Conservation (phyloP, 2,113 vertebrate genomes). For the Chaetorhynchus papuensis region DNA sequence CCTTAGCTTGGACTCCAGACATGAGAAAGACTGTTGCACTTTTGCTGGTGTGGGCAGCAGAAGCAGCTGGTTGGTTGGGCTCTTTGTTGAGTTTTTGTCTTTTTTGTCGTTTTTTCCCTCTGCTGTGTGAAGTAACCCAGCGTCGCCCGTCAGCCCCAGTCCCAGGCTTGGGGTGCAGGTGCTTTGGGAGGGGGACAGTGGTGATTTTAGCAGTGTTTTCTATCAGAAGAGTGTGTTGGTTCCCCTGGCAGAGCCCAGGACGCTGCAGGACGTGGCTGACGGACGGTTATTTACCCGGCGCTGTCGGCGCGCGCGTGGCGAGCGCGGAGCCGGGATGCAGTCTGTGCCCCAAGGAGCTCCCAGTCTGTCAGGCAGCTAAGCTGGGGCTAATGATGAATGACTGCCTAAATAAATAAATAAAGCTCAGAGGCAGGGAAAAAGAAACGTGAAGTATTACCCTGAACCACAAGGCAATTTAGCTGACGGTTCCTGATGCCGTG, state of each 20-base stretch:
- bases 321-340: not conserved
- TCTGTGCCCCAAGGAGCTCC: constrained; percentile 11
- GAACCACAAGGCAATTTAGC: not conserved
- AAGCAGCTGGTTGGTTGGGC: not conserved
- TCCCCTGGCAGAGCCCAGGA: not conserved
- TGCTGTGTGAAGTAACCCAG: not conserved
- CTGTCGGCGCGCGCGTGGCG: not conserved
- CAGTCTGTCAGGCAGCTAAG: constrained; percentile 14
- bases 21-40: not conserved
- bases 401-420: constrained; percentile 50
- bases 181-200: accelerated
- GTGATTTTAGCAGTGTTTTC: accelerated
- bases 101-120: not conserved
- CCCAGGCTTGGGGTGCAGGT: not conserved
- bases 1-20: not conserved
- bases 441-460: not conserved
- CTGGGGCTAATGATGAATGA: constrained; percentile 44
- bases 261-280: not conserved
- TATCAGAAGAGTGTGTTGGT: accelerated
- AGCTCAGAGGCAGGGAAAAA: not conserved
- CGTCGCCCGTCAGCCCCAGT: accelerated
- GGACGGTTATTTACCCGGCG: not conserved
- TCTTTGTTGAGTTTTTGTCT: not conserved
- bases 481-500: not conserved
- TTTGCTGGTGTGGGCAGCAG: not conserved